Evolutionary conservation across 1,140 invertebrate genomes (phyloP), one percentile per base, ranked within the genome.

Genomic region (Rhynchophorus ferrugineus): DNA sequence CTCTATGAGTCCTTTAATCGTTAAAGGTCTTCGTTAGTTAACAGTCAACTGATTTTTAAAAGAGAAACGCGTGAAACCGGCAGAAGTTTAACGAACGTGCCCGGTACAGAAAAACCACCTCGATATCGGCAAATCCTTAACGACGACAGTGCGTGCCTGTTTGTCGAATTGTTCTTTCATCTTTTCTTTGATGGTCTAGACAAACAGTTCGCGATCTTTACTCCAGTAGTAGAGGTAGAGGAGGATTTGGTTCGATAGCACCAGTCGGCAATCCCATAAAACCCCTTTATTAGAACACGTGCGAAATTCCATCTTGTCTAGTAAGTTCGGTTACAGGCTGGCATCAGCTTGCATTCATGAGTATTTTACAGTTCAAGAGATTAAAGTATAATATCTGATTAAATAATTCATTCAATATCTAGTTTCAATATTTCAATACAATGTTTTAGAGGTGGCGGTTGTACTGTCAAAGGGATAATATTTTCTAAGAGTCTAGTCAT

Each of bases 141-240:
- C 61, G n/a, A n/a, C 57, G 19, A 19, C 45, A n/a, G 57, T 56
- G 54, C 60, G 60, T 61, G 60, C 54, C 58, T 59, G 58, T 61
- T 57, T 62, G 52, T 47, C 51, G 55, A 54, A 59, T 59, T 18
- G 44, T 34, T 46, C 61, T 55, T 56, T 62, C 61, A 59, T 62
- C 59, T 61, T 54, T 60, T 61, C 59, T 54, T 61, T 61, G 21
- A 38, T 24, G 33, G 45, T 42, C 57, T 52, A 53, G 50, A 53
- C 50, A 53, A 53, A 53, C 50, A 53, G 36, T 19, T 34, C 50
- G 44, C 36, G 37, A 53, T 41, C 50, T 53, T 45, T 53, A 46
- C n/a, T 46, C 37, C 36, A 21, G 18, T 22, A 46, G 21, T 46
- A 17, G 19, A 35, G 50, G 24, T 18, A 42, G n/a, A n/a, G n/a